Conservation (phyloP, 64 coral and sea anemone species). For the Montipora cactus region DNA sequence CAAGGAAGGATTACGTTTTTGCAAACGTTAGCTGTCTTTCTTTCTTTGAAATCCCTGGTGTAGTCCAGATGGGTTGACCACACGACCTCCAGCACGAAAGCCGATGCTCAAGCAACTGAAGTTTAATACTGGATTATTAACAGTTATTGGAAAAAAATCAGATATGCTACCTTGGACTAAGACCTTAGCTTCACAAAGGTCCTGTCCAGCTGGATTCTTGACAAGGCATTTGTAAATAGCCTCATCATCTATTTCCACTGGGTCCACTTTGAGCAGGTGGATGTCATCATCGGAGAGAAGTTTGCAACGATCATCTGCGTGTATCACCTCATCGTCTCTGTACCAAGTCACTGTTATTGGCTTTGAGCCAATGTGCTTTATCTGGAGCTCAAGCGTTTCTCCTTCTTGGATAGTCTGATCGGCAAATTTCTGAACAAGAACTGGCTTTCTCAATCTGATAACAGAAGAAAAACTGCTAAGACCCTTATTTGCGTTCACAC, state of each 20-base stretch:
- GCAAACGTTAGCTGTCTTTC: no score
- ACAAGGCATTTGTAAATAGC: conserved; percentile 78
- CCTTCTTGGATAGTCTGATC: conserved; percentile 57
- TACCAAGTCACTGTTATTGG: conserved; percentile 77
- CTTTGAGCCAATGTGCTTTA: conserved; percentile 68
- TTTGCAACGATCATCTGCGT: conserved; percentile 49
- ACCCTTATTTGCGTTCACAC: no score
- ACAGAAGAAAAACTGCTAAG: not conserved
- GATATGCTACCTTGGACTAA: conserved; percentile 81
- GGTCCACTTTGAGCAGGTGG: conserved; percentile 60
- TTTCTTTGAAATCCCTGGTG: no score
- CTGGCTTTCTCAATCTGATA: conserved; percentile 15
- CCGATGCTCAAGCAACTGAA: no score
- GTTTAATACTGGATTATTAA: no score
- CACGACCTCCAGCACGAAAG: no score
- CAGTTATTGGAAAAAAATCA: not conserved
- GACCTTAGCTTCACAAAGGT: conserved; percentile 78
- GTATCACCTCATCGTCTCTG: conserved; percentile 61
- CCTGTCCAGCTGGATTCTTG: conserved; percentile 76
- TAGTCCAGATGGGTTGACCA: no score
- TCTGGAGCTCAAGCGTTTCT: conserved; percentile 51
- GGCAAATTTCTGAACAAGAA: conserved; percentile 38
- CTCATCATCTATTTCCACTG: conserved; percentile 75
- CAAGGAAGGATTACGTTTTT: no score
- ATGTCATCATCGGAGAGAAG: conserved; percentile 57